Evolutionary conservation across 2,888 invertebrate genomes (phyloP).

Genomic region (Drosophila aldrichi): DNA sequence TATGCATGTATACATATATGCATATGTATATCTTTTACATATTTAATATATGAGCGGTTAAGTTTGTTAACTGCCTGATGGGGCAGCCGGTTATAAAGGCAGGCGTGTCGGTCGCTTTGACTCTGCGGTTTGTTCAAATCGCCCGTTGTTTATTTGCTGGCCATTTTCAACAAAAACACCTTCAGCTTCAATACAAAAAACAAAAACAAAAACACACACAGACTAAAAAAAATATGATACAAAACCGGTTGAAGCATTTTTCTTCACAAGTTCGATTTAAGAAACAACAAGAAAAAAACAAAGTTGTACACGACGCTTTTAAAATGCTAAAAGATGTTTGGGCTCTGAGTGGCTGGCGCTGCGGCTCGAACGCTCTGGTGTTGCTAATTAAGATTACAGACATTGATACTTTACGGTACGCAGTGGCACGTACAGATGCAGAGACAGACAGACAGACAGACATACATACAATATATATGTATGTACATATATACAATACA

Average conservation of each 20-base stretch:
- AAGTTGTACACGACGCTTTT: conserved; percentile 66
- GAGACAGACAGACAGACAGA: conserved; percentile 24
- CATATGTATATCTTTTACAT: conserved; percentile 24
- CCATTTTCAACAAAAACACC: conserved; percentile 74
- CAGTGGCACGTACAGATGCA: conserved; percentile 69
- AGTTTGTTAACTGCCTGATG: conserved; percentile 51
- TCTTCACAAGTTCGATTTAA: conserved; percentile 24
- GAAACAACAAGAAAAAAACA: conserved; percentile 18
- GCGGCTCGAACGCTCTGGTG: conserved; percentile 58
- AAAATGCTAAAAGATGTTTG: conserved; percentile 77
- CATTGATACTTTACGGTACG: conserved; percentile 75
- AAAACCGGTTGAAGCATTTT: conserved; percentile 64
- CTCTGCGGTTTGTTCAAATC: conserved; percentile 47
- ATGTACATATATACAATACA: not conserved
- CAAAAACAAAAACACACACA: not conserved
- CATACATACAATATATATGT: conserved; percentile 9
- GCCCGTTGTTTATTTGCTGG: conserved; percentile 69
- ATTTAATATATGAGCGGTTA: conserved; percentile 32
- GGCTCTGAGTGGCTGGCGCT: conserved; percentile 54
- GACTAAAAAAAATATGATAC: conserved; percentile 47
- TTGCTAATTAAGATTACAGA: conserved; percentile 79
- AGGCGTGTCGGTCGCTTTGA: conserved; percentile 63
- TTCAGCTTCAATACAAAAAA: conserved; percentile 47
- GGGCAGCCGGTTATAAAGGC: conserved; percentile 56
- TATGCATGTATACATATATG: too few relatives aligned